Conservation (phyloP, 1,140 invertebrate species). For the Onthophagus taurus region DNA sequence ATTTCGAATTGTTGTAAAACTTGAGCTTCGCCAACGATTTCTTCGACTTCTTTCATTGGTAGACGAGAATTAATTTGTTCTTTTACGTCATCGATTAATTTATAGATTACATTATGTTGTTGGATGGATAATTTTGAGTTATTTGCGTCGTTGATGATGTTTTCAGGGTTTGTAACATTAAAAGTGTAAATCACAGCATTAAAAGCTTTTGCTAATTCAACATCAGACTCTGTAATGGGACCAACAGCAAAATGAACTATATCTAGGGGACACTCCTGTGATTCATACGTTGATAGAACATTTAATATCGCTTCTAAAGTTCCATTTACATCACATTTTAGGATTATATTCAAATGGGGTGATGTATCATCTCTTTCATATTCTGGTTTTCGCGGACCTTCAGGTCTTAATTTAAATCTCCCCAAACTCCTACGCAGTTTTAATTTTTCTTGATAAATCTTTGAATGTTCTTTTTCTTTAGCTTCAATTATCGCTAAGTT, state of each 20-base stretch:
- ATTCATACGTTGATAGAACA: conserved; percentile 80
- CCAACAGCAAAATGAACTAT: conserved; percentile 88
- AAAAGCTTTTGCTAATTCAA: conserved; percentile 80
- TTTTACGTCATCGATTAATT: conserved; percentile 81
- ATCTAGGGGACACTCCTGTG: conserved; percentile 66
- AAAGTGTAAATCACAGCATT: conserved; percentile 80
- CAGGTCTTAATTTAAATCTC: conserved; percentile 41
- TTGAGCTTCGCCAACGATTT: conserved; percentile 73
- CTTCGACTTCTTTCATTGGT: conserved; percentile 62
- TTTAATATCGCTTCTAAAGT: conserved; percentile 92
- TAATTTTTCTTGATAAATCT: conserved; percentile 58
- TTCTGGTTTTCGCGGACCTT: conserved; percentile 51
- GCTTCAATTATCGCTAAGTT: conserved; percentile 53
- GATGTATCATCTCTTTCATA: conserved; percentile 38
- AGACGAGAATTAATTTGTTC: conserved; percentile 65
- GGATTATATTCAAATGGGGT: conserved; percentile 47
- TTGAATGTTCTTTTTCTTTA: conserved; percentile 58
- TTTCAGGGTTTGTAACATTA: conserved; percentile 55
- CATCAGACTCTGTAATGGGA: conserved; percentile 66
- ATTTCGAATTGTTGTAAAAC: conserved; percentile 79
- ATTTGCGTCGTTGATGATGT: conserved; percentile 41
- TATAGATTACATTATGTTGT: conserved; percentile 81
- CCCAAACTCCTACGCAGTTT: conserved; percentile 51
- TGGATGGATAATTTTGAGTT: conserved; percentile 51
- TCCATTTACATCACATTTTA: conserved; percentile 75